Base-by-base conservation (phyloP, 2,797 vertebrate genomes). In the Delichon dasypus region DNA sequence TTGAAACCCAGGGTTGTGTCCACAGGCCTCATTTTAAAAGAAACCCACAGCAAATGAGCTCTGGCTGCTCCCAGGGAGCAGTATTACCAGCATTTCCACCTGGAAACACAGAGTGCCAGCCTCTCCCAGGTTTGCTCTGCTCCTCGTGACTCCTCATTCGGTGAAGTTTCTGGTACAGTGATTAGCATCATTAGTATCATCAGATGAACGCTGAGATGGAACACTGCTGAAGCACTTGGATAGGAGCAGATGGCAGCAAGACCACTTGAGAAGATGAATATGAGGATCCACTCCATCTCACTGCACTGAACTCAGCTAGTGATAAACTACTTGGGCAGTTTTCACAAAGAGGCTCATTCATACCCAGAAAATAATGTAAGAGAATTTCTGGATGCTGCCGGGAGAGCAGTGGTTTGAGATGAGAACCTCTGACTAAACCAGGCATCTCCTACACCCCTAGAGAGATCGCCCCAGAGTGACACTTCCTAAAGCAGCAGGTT, bases 131-230 rank as follows among this genome's bases (percentile, higher is more conserved):
- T 88, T 88, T 81, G 34, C 27, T 90, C 67, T 75, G 45, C 50
- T 91, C 64, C 60, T 96, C 54, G 19, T 48, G 45, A 79, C 44
- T 89, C 83, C 73, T 94, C 51, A 74, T 47, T 67, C 64, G 7
- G 77, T 85, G 67, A 92, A 94, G 85, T 76, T 92, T 73, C 81
- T 87, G 91, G 48, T 83, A 86, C 70, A 54, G 60, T 85, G 83
- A 95, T 95, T 80, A 96, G 80, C 82, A 89, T 82, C 92, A 76
- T 85, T 92, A 95, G 76, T 75, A 81, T 87, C 84, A 91, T 84
- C 64, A 91, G 87, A 74, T 6, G 16, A 96, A 94, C 0, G 1
- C 73, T 65, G 78, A 95, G 85, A 87, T 21, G 72, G 88, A 95
- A 90, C 72, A 45, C 2, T 38, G 94, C 84, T 94, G 83, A 93